Base-by-base conservation (phyloP, 2,113 vertebrate genomes). In the Axis porcinus region DNA sequence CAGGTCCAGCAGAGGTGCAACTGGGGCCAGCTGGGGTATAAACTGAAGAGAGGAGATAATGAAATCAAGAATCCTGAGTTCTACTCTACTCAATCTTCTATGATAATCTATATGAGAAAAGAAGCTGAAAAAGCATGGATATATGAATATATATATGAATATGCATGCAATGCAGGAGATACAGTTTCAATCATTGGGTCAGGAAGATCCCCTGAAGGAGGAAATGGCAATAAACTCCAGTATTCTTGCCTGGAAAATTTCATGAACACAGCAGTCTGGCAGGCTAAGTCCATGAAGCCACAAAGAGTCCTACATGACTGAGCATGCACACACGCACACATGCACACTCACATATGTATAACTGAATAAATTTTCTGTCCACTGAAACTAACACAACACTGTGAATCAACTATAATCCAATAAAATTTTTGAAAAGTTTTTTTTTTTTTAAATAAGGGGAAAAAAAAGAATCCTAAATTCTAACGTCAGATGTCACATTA, bases 321-420 rank as follows among this genome's bases (percentile, higher is more conserved):
- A 43, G 70, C 23, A 1, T 0, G 3, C 6, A 40, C 40, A 40
- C 23, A 1, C 0, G 3, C 43, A 43, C 40, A 76, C 70, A 14
- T 6, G 19, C n/a, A 40, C 19, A 40, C n/a, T 40, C 67, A 70
- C 64, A 47, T 10, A 79, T 30, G 45, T 12, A 52, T 52, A 81
- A 33, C 78, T 19, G 78, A 52, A 50, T 52, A 30, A 52, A 50
- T 52, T 7, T 52, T 47, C 78, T 81, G 47, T 13, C 33, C 45
- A 50, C 47, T 50, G 28, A 5, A 81, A 30, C 43, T 30, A 47
- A 81, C 28, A 52, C 47, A 50, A 52, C 28, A 21, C 30, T 81
- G 16, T 7, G 50, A 81, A 52, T 81, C 28, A 81, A 81, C 45
- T 81, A 50, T 7, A 81, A 50, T 52, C 45, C 16, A 21, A 11